phyloP scores from a whole-genome alignment of 2,113 vertebrate genomes.

The Nicator chloris region DNA sequence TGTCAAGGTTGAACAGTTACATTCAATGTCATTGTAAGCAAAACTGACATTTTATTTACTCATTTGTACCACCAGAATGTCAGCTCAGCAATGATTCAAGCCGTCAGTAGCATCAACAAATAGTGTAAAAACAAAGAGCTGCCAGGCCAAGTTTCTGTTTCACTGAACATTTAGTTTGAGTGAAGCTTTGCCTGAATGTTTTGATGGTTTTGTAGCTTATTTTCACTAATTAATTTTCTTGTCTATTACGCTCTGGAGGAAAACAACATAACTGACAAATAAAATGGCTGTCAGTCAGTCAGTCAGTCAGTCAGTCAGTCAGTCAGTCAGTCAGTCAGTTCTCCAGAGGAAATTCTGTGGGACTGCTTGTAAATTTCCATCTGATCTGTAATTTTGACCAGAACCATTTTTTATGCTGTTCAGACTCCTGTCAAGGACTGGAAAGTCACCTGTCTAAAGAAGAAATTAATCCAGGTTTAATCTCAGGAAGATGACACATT shows the following conservation, averaged over 20 bases:
- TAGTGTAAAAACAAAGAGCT: constrained; percentile 27
- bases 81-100: constrained; percentile 56
- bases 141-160: constrained; percentile 44
- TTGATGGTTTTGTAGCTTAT: constrained; percentile 54
- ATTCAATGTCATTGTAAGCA: constrained; percentile 36
- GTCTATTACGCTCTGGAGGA: constrained; percentile 37
- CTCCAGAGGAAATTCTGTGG: background rate
- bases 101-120: constrained; percentile 50
- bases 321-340: background rate
- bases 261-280: constrained; percentile 52
- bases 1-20: constrained; percentile 45
- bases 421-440: background rate
- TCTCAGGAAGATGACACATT: background rate
- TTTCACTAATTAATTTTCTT: constrained; percentile 55
- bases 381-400: constrained; percentile 8
- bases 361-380: constrained; percentile 17
- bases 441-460: background rate
- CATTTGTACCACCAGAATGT: constrained; percentile 52
- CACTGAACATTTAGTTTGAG: constrained; percentile 34
- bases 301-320: background rate
- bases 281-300: constrained; percentile 3
- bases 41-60: constrained; percentile 63
- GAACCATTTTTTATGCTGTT: background rate
- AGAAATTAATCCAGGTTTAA: background rate
- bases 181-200: constrained; percentile 50